Evolutionary conservation across 2,888 invertebrate species (phyloP), one percentile per base, ranked within the genome.

Genomic region (Melanostoma scalare): DNA sequence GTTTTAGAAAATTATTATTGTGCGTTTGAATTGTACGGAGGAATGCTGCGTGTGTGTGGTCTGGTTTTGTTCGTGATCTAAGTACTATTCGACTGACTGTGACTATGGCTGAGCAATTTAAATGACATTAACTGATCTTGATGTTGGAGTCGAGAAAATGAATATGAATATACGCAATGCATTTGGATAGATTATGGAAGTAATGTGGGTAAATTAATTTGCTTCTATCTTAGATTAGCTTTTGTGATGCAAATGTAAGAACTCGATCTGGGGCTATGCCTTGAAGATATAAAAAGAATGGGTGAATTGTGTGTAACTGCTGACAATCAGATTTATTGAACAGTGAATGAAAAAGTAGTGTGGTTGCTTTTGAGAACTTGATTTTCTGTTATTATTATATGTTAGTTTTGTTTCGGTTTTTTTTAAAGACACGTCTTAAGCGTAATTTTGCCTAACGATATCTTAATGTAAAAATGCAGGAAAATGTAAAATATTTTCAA

Each of bases 51-150:
- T 80, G 85, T 20, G 20, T 85, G 85, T 68, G 85, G 85, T 80
- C 85, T 56, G 78, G 71, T 53, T 65, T 56, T 72, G 72, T 85
- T 75, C 85, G 80, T 85, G 80, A 85, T 80, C 72, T 63, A 72
- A 80, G 85, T 72, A 68, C 67, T 63, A 46, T 9, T n/a, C 33
- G 46, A 50, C 30, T 33, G 50, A 31, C 36, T 33, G 42, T 42
- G 42, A 10, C 46, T 6, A 9, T 38, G 20, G 61, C 55, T 79
- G 68, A 56, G 76, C 80, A 85, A 85, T 85, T 85, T 80, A 80
- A 85, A 85, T 85, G 75, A 80, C 85, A 85, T 85, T 85, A 85
- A 60, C 60, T 55, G 78, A 74, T 67, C 55, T 71, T 68, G 73
- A 69, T 81, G 81, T 65, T 60, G 65, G 58, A 38, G 38, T 35